Evolutionary conservation across 2,113 vertebrate species (phyloP).

Genomic region (Pica pica): DNA sequence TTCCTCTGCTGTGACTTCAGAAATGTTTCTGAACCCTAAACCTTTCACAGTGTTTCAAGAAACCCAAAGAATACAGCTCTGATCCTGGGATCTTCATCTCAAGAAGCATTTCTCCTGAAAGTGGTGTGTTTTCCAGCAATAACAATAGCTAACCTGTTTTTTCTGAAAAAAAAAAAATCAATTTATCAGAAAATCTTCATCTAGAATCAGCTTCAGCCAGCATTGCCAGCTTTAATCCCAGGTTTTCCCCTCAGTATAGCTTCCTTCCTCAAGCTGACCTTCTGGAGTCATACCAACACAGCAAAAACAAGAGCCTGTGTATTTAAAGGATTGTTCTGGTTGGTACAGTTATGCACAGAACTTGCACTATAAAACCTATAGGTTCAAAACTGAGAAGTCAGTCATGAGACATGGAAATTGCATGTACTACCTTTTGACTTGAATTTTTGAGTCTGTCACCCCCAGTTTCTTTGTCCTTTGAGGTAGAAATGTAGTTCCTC

Average conservation of each 20-base stretch:
- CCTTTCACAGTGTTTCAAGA: not conserved
- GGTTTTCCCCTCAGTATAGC: not conserved
- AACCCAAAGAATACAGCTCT: not conserved
- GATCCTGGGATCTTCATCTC: not conserved
- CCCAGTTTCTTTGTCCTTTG: not conserved
- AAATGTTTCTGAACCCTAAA: not conserved
- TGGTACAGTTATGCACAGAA: not conserved
- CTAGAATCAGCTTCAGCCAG: not conserved
- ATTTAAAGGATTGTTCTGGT: not conserved
- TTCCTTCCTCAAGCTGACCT: not conserved
- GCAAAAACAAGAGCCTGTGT: not conserved
- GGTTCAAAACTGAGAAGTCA: not conserved
- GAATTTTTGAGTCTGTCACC: accelerated
- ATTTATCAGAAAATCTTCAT: not conserved
- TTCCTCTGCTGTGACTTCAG: not conserved
- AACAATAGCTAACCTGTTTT: not conserved
- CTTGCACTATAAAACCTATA: not conserved
- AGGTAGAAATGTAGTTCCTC: not conserved
- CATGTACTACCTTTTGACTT: not conserved
- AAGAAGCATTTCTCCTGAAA: not conserved
- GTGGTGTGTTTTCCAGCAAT: not conserved
- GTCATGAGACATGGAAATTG: not conserved
- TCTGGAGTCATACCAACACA: not conserved
- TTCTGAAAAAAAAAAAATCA: not conserved
- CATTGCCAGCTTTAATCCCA: not conserved